Conservation (phyloP, 2,113 vertebrate species). For the Lamprotornis superbus region DNA sequence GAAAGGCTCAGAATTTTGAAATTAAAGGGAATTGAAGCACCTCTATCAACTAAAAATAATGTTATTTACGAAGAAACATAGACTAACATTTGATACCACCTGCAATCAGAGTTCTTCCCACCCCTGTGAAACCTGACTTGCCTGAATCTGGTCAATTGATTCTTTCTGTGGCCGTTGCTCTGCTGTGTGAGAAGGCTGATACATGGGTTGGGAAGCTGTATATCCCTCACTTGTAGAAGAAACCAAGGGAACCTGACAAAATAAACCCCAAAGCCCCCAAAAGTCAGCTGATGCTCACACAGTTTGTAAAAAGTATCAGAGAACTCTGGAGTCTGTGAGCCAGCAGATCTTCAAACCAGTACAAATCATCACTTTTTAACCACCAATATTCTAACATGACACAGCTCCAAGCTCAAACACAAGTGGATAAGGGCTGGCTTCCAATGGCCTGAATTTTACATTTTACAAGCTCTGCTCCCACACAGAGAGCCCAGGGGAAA, state of each 20-base stretch:
- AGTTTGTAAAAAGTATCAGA: neutral
- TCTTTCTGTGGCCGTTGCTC: conserved; percentile 87
- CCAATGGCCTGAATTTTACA: neutral
- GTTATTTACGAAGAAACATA: neutral
- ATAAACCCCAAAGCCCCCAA: conserved; percentile 20
- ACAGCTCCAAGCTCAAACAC: neutral
- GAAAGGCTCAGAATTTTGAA: neutral
- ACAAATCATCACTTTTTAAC: neutral
- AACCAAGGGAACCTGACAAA: conserved; percentile 83
- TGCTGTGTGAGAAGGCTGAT: conserved; percentile 86
- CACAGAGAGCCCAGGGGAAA: neutral
- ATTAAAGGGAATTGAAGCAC: neutral
- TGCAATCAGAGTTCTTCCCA: neutral
- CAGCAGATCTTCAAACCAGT: neutral
- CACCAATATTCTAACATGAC: neutral
- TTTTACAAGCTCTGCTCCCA: neutral
- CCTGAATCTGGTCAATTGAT: conserved; percentile 90
- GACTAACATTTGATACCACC: neutral
- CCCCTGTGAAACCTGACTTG: conserved; percentile 59
- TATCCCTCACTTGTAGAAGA: conserved; percentile 86
- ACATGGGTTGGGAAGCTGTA: conserved; percentile 84
- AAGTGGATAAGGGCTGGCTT: neutral
- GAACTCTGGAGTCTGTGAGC: neutral
- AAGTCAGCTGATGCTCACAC: conserved; percentile 7
- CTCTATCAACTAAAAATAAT: neutral